Percentiles rank a stretch among this genome's conserved stretches.
These are phyloP conservation scores for Scylla paramamosain DNA, from an alignment of 1,140 invertebrate species.

Conservation along the genomic window DNA sequence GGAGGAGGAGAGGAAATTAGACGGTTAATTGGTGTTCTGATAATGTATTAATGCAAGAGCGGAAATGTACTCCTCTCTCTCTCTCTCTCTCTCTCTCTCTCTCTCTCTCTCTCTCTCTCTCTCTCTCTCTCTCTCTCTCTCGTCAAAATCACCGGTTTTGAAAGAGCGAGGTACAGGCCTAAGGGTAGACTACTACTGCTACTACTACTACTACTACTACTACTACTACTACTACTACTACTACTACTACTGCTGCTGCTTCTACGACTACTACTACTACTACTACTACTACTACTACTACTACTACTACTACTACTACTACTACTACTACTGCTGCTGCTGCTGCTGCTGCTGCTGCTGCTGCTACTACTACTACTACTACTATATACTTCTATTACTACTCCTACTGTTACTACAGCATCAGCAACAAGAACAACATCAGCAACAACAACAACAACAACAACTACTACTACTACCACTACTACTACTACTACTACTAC, in stretches of 20 bases:
- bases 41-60: neutral
- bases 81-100: constrained; percentile 40
- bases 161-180: too few relatives aligned
- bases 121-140: neutral
- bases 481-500: too few relatives aligned
- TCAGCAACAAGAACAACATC: too few relatives aligned
- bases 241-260: constrained; percentile 19
- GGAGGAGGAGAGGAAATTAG: too few relatives aligned
- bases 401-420: neutral
- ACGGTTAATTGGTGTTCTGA: neutral
- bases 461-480: too few relatives aligned
- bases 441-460: neutral
- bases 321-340: too few relatives aligned
- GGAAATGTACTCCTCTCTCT: neutral
- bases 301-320: too few relatives aligned
- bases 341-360: neutral
- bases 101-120: constrained; percentile 42
- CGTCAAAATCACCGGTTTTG: too few relatives aligned
- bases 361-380: neutral
- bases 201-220: constrained; percentile 14
- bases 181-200: neutral
- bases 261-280: neutral
- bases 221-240: constrained; percentile 23
- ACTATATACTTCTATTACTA: too few relatives aligned
- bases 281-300: too few relatives aligned